Base-by-base conservation (phyloP, 2,888 invertebrate genomes). In the Amorpha juglandis region DNA sequence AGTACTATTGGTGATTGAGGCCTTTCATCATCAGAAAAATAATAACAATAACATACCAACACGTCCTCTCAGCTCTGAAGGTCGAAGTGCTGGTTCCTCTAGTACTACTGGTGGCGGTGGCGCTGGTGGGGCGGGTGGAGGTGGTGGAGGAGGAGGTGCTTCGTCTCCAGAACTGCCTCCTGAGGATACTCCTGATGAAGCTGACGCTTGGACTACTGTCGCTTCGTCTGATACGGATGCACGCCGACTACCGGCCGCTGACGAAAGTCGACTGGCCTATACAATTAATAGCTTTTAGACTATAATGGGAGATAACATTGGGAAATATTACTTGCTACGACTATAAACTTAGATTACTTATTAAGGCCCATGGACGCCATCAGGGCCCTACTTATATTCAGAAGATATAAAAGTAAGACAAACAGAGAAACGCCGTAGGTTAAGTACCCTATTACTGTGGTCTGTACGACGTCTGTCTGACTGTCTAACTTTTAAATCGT, bases 101-200 rank as follows among this genome's bases (percentile, higher is more conserved):
- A 96, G 82, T 53, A 96, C 95, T 63, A 94, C 95, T 0, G 82
- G 85, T 0, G 91, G 89, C 0, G 86, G 88, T 0, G 92, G 88
- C 0, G 90, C 90, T 6, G 92, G 93, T 0, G 94, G 85, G 0
- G 94, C 94, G 0, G 94, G 95, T 0, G 96, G 95, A 16, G 96
- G 95, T 0, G 96, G 96, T 0, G 96, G 96, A 0, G 96, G 96
- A 0, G 96, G 96, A 0, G 96, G 96, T 0, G 96, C 92, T 70
- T 91, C 92, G 67, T 92, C 92, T 74, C 79, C 94, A 63, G 85
- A 91, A 48, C 89, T 88, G 27, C 90, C 91, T 0, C 92, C 92
- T 0, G 92, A 90, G 0, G 91, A 91, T 0, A 91, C 92, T 0
- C 92, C 91, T 1, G 92, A 91, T 0, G 92, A 92, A 0, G 90